These are phyloP conservation scores for Lepidurus arcticus DNA, from an alignment of 1,140 invertebrate species.

Conservation along the genomic window DNA sequence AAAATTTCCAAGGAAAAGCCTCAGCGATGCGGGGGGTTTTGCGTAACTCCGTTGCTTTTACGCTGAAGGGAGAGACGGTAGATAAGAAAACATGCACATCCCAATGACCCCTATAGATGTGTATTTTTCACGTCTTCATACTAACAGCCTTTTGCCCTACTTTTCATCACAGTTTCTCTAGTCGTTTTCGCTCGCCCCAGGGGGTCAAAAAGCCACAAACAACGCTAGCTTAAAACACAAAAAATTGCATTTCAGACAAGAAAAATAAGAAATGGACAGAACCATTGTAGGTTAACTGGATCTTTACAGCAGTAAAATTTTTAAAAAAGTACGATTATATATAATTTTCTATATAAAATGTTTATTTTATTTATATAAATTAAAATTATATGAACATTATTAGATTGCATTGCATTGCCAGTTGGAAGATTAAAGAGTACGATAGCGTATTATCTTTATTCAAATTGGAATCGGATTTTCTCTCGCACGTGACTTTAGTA, in stretches of 20 bases:
- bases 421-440: no score
- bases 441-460: no score
- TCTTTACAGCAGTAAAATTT: no score
- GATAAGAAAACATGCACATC: not conserved
- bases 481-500: no score
- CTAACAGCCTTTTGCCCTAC: slow-evolving; percentile 6
- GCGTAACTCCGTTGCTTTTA: not conserved
- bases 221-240: not conserved
- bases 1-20: not conserved
- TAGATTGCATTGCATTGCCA: no score
- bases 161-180: slow-evolving; percentile 20
- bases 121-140: slow-evolving; percentile 6
- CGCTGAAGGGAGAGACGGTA: not conserved
- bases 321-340: no score
- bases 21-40: slow-evolving; percentile 4
- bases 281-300: no score
- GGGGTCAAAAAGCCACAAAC: not conserved
- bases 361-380: no score
- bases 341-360: no score
- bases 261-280: not conserved
- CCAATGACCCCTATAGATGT: not conserved
- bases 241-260: no score
- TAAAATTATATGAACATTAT: no score
- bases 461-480: no score
- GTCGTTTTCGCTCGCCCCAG: not conserved